Evolutionary conservation across 2,113 vertebrate genomes (phyloP).

Genomic region (Tiliqua scincoides): DNA sequence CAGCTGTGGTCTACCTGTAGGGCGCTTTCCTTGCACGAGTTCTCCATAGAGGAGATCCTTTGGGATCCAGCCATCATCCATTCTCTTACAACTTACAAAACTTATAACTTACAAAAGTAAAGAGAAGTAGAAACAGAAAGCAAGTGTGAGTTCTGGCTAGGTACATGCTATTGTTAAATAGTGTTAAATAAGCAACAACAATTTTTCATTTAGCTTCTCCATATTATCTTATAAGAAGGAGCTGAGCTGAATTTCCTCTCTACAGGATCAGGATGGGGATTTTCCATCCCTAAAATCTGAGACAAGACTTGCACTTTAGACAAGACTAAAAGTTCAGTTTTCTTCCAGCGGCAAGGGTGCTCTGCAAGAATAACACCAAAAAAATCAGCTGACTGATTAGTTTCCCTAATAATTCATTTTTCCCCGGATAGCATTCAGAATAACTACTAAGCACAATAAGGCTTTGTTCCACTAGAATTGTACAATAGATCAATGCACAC

Average conservation of each 20-base stretch:
- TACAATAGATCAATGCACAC: neutral
- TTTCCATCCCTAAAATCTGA: neutral
- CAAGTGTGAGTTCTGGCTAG: neutral
- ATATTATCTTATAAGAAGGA: neutral
- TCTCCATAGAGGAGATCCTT: too few species aligned
- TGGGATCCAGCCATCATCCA: too few species aligned
- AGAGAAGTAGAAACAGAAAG: neutral
- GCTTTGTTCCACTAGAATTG: neutral
- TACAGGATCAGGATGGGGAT: constrained; percentile 19
- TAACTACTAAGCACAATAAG: neutral
- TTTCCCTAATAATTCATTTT: neutral
- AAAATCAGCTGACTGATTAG: constrained; percentile 38
- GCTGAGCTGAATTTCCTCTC: neutral
- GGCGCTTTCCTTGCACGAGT: too few species aligned
- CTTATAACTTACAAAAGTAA: neutral
- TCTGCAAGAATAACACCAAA: constrained; percentile 52
- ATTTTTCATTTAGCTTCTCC: neutral
- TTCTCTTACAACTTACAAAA: too few species aligned
- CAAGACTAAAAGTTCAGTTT: constrained; percentile 43
- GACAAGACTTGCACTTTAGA: neutral
- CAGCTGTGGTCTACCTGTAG: too few species aligned
- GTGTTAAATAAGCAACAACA: constrained; percentile 14
- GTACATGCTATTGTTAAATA: constrained; percentile 12
- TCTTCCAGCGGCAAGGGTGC: constrained; percentile 41
- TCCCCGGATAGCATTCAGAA: neutral